These are phyloP conservation scores for Leptocoma aspasia DNA, from an alignment of 2,113 vertebrate genomes.

Conservation along the genomic window DNA sequence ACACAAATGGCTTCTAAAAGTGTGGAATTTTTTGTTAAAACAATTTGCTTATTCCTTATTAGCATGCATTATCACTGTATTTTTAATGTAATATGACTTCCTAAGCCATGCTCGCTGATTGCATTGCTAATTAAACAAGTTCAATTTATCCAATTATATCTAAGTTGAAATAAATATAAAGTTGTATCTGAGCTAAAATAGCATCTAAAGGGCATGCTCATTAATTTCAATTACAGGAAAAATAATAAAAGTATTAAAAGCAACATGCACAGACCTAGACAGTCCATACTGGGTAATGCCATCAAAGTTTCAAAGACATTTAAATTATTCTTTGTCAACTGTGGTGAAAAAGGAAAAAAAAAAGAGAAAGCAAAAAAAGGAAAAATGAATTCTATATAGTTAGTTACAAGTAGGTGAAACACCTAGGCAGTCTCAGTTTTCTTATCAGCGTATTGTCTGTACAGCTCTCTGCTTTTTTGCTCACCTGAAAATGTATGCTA, in stretches of 20 bases:
- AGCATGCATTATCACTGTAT: slow-evolving; percentile 19
- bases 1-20: background rate
- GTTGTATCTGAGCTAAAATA: slow-evolving; percentile 66
- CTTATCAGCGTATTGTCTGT: background rate
- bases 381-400: background rate
- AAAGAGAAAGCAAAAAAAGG: background rate
- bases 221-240: slow-evolving; percentile 57
- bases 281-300: background rate
- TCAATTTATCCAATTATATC: slow-evolving; percentile 72
- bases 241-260: slow-evolving; percentile 33
- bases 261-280: background rate
- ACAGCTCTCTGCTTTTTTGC: background rate
- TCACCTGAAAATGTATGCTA: background rate
- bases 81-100: slow-evolving; percentile 34
- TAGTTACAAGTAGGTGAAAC: background rate
- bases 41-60: slow-evolving; percentile 17
- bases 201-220: slow-evolving; percentile 57
- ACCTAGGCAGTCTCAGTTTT: background rate
- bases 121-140: slow-evolving; percentile 66
- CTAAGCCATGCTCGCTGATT: slow-evolving; percentile 57
- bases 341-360: background rate
- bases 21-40: background rate
- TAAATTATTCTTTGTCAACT: background rate
- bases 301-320: background rate
- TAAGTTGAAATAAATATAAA: slow-evolving; percentile 76